Evolutionary conservation across 2,113 vertebrate genomes (phyloP).

Genomic region (Rhineura floridana): DNA sequence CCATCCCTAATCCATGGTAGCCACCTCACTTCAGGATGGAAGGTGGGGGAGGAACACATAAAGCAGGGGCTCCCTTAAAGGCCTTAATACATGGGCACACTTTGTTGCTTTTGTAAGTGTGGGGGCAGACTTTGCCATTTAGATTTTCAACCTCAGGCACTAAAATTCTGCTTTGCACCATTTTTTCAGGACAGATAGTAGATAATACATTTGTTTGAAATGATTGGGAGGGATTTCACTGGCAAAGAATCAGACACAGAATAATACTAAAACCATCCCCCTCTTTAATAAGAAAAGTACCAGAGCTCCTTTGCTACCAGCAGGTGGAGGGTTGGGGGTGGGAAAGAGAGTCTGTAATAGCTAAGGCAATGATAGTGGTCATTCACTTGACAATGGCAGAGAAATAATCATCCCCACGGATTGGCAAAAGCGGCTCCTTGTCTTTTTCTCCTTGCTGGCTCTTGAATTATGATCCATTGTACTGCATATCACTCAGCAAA

Average conservation of each 20-base stretch:
- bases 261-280: neutral
- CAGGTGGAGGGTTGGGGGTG: neutral
- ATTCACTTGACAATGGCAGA: neutral
- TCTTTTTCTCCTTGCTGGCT: conserved; percentile 26
- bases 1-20: neutral
- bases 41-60: no score
- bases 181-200: neutral
- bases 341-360: neutral
- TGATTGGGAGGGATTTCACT: neutral
- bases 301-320: neutral
- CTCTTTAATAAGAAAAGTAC: neutral
- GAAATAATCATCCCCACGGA: neutral
- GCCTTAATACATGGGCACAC: neutral
- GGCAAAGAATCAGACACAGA: neutral
- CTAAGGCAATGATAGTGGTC: neutral
- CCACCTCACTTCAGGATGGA: neutral
- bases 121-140: neutral
- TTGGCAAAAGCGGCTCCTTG: neutral
- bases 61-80: no score
- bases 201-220: neutral
- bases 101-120: neutral
- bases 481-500: conserved; percentile 8
- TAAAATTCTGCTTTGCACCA: neutral
- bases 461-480: conserved; percentile 3
- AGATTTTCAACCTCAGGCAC: neutral